phyloP scores from a whole-genome alignment of 1,140 invertebrate species.

The Monochamus saltuarius region DNA sequence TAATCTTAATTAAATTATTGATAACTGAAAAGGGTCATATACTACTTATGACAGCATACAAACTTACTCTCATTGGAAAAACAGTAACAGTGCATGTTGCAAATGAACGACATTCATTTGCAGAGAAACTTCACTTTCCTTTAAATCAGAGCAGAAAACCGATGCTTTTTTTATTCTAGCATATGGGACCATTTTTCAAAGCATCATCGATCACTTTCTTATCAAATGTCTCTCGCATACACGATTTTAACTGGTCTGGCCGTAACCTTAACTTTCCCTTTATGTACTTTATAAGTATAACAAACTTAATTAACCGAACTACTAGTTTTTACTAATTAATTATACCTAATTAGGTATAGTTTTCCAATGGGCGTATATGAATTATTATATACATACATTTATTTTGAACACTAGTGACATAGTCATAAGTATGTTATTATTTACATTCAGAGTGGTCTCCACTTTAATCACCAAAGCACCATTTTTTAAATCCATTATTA shows the following conservation, averaged over 20 bases:
- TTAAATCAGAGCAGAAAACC: slow-evolving; percentile 26
- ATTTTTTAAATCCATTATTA: too few species aligned
- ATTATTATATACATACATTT: too few species aligned
- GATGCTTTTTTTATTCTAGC: slow-evolving; percentile 14
- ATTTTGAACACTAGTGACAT: too few species aligned
- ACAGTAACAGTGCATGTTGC: too few species aligned
- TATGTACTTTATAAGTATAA: slow-evolving; percentile 10
- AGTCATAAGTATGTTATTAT: too few species aligned
- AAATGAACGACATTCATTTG: not conserved
- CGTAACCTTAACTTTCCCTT: slow-evolving; percentile 23
- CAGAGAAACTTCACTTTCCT: slow-evolving; percentile 27
- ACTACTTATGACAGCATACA: too few species aligned
- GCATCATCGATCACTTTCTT: slow-evolving; percentile 21
- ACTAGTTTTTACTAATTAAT: not conserved
- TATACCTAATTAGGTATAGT: not conserved
- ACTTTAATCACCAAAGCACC: too few species aligned
- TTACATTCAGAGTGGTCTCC: too few species aligned
- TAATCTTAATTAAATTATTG: too few species aligned
- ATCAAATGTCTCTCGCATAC: slow-evolving; percentile 19
- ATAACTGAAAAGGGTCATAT: too few species aligned
- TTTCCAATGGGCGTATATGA: not conserved
- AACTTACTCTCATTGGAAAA: too few species aligned
- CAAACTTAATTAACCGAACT: slow-evolving; percentile 6
- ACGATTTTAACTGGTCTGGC: slow-evolving; percentile 4
- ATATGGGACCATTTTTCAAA: not conserved